Evolutionary conservation across 2,797 vertebrate species (phyloP).

Genomic region (Sparidentex hasta): DNA sequence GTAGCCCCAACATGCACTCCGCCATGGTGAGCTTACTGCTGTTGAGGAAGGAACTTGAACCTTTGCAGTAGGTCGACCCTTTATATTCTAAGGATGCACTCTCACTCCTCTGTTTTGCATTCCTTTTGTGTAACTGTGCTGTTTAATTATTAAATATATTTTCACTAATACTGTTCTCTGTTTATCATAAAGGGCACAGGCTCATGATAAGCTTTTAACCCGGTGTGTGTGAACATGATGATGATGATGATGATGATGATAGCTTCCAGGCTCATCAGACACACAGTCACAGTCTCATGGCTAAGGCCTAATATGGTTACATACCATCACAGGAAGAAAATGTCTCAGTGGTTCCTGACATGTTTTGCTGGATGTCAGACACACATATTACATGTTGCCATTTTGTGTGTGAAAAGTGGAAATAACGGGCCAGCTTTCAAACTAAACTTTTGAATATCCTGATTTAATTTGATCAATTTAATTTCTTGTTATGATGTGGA

Average conservation of each 20-base stretch:
- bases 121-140: conserved; percentile 74
- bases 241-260: neutral
- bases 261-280: neutral
- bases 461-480: neutral
- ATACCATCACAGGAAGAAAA: conserved; percentile 1
- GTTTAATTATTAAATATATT: conserved; percentile 84
- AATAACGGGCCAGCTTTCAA: neutral
- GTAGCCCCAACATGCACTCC: conserved; percentile 29
- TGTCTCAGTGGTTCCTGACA: neutral
- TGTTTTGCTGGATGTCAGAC: neutral
- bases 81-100: conserved; percentile 74
- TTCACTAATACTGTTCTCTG: conserved; percentile 70
- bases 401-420: neutral
- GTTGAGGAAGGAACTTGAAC: conserved; percentile 69
- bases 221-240: neutral
- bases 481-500: neutral
- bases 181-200: conserved; percentile 40
- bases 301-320: conserved; percentile 46
- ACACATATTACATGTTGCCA: neutral
- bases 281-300: neutral
- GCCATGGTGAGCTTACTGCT: conserved; percentile 65
- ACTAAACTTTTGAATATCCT: neutral
- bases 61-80: conserved; percentile 78
- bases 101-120: conserved; percentile 67
- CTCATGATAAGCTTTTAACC: neutral